A percentile compares a stretch with the other conserved stretches of the same genome.
These are phyloP conservation scores for Drosophila siamana DNA, from an alignment of 2,888 invertebrate genomes.

Conservation along the genomic window DNA sequence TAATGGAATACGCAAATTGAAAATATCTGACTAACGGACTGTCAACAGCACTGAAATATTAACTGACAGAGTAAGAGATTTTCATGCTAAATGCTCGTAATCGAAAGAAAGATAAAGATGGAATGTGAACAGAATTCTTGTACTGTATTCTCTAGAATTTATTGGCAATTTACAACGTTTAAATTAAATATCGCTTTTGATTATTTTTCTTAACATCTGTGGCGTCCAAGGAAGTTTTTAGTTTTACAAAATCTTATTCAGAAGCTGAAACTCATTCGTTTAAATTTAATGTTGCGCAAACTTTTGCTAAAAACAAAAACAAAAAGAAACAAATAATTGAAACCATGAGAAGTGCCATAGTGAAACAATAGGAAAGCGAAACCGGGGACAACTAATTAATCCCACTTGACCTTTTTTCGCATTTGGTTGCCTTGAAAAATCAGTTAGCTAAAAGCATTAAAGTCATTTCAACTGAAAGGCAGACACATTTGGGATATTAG, in stretches of 20 bases:
- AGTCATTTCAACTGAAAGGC: constrained; percentile 12
- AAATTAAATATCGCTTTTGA: background rate
- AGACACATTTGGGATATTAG: constrained; percentile 23
- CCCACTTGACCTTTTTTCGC: constrained; percentile 51
- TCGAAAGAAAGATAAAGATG: no score
- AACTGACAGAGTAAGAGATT: no score
- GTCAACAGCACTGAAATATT: no score
- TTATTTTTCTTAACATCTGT: background rate
- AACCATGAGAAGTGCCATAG: constrained; percentile 13
- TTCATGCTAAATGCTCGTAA: no score
- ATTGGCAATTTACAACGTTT: no score
- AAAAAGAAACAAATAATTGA: constrained; percentile 20
- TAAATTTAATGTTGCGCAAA: background rate
- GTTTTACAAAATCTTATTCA: background rate
- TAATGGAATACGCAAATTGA: no score
- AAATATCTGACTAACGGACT: no score
- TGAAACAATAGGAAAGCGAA: constrained; percentile 28
- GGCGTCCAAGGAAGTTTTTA: background rate
- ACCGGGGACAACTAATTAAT: constrained; percentile 44
- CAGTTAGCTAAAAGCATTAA: constrained; percentile 27
- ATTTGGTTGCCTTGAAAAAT: constrained; percentile 35
- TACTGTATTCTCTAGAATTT: no score
- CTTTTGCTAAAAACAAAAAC: background rate
- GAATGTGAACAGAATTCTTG: no score
- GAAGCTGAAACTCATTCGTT: constrained; percentile 8